These are phyloP conservation scores for Corvus moneduloides DNA, from an alignment of 2,113 vertebrate genomes.

Conservation along the genomic window DNA sequence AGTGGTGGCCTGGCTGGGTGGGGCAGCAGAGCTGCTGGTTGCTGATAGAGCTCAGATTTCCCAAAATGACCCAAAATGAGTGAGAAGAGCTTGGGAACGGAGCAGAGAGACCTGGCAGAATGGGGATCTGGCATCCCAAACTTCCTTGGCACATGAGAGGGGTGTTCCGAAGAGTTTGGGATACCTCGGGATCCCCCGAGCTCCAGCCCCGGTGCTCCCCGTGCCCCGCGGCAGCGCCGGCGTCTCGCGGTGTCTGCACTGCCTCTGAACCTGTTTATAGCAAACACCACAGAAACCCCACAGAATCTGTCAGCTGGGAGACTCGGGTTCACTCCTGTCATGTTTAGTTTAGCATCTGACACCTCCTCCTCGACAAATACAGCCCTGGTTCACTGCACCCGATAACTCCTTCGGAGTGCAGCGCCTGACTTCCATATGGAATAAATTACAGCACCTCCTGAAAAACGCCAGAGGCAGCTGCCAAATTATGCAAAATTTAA, in stretches of 20 bases:
- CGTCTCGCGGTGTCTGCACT: not conserved
- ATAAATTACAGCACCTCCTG: slow-evolving; percentile 15
- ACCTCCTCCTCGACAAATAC: slow-evolving; percentile 60
- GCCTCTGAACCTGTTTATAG: slow-evolving; percentile 47
- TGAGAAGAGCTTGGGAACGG: not conserved
- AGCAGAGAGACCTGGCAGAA: not conserved
- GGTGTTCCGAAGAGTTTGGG: not conserved
- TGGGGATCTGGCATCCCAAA: not conserved
- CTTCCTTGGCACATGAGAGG: not conserved
- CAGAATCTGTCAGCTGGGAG: slow-evolving; percentile 62
- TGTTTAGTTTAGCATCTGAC: slow-evolving; percentile 63
- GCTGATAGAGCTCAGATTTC: not conserved
- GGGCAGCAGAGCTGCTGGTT: not conserved
- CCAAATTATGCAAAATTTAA: slow-evolving; percentile 42
- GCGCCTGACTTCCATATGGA: slow-evolving; percentile 57
- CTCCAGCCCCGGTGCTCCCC: not conserved
- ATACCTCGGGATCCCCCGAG: not conserved
- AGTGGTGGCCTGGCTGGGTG: not conserved
- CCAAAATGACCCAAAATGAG: not conserved
- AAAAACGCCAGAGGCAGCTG: slow-evolving; percentile 58
- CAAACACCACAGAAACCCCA: not conserved
- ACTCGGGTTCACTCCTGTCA: slow-evolving; percentile 48
- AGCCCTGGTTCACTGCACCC: slow-evolving; percentile 38
- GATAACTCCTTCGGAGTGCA: slow-evolving; percentile 56
- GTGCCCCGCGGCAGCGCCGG: not conserved